Evolutionary conservation across 2,113 vertebrate genomes (phyloP), one percentile per base, ranked within the genome.

Genomic region (Acanthochromis polyacanthus): DNA sequence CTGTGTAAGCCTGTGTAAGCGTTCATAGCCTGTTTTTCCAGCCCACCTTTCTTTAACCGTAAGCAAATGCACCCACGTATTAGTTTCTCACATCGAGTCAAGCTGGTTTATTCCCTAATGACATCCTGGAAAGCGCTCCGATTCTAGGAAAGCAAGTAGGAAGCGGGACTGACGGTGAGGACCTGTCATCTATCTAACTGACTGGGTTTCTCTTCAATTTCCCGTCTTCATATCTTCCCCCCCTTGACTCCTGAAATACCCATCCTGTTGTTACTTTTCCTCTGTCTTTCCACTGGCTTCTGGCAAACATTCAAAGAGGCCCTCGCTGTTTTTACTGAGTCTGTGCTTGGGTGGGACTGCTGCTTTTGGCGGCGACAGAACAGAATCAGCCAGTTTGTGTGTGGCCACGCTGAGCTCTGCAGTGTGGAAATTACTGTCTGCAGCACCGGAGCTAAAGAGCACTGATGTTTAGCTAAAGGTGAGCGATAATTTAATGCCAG

Each of bases 331-430:
- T 67, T 63, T 62, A 36, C 52, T 25, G 23, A 74, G 62, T 48
- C 43, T 66, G 51, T 23, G 46, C 38, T 43, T 46, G 72, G 72
- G 76, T 45, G 52, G 70, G 25, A 62, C 63, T 79, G 70, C 71
- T 52, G 22, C 58, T 81, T 30, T 64, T 69, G 56, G 71, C 32
- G 1, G 19, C 64, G n/a, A 74, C 51, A 11, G 46, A 22, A 45
- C 32, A 63, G 43, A 75, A 66, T 76, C 38, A 63, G 5, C 14
- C 3, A 9, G 32, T 58, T 20, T 51, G 82, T 23, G 64, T 68
- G 32, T 55, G 72, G 50, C 66, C 36, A n/a, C 0, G 5, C 50
- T 73, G 51, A 56, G 14, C 52, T 53, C 22, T 56, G 19, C 45
- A 36, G 43, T 38, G 52, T 45, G 19, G 22, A 67, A 43, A 63